Evolutionary conservation across 2,113 vertebrate genomes (phyloP), one percentile per base, ranked within the genome.

Genomic region (Platanista minor): DNA sequence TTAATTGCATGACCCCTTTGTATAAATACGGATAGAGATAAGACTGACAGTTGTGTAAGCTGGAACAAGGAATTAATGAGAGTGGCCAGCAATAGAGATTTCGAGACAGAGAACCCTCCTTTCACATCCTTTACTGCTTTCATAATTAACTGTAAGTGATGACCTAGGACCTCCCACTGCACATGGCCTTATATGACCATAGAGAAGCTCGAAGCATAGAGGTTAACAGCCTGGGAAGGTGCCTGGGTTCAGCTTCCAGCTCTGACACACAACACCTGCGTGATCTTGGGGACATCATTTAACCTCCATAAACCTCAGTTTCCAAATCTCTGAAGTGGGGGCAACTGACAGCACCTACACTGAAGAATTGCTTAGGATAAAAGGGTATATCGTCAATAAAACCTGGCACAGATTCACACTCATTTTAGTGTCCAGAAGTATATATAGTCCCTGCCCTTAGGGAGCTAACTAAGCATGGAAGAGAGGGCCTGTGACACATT

Each of bases 11-110:
- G 57, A 39, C 11, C 43, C 17, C 29, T 81, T 64, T 10, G n/a
- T 82, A 61, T 90, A 83, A 95, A 85, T 78, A 81, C 2, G 8
- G 75, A 78, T 15, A 62, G 66, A 81, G 77, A 85, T 43, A 78
- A 80, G 67, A 82, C 33, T 18, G 41, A 78, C 15, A 80, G 49
- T 64, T 83, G 57, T 36, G 33, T 66, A 72, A 74, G 52, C 67
- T 39, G 43, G 13, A 72, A 36, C 90, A 80, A 67, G 67, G 12
- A 69, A 93, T 71, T 84, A 61, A 72, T 1, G 7, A 21, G 46
- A 71, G 61, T 54, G 62, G 36, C 74, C 27, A 31, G 57, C 25
- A 91, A 61, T 2, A 43, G 62, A 72, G 91, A 46, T 84, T 86
- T 82, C 5, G n/a, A 95, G 77, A 81, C 31, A 71, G 36, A 66